These are phyloP conservation scores for Zapus hudsonius DNA, from an alignment of 2,113 vertebrate species.

Conservation along the genomic window DNA sequence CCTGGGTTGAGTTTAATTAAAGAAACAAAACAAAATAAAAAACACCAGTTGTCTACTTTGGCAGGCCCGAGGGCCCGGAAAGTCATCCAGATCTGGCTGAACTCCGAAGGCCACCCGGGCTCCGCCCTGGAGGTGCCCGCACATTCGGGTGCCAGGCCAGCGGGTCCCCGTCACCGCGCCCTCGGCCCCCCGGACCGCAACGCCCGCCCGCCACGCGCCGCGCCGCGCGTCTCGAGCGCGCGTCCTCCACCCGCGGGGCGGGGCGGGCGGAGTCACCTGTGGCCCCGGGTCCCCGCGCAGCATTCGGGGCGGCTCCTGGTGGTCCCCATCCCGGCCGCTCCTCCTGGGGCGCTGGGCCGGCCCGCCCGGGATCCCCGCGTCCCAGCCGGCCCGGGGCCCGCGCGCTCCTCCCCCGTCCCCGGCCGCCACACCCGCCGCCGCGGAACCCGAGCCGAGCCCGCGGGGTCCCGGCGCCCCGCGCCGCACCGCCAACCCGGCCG, in stretches of 20 bases:
- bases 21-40: not conserved
- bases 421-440: not conserved
- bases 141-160: no score
- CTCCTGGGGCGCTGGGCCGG: not conserved
- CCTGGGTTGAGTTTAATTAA: not conserved
- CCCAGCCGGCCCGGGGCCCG: not conserved
- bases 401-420: not conserved
- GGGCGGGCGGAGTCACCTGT: not conserved
- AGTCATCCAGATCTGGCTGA: not conserved
- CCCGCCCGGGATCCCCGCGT: not conserved
- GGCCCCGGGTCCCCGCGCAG: not conserved
- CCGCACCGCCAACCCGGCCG: not conserved
- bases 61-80: not conserved
- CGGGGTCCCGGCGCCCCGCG: rapidly evolving
- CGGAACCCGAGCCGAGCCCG: not conserved
- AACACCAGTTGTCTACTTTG: not conserved
- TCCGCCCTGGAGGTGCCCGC: no score
- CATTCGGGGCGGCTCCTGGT: not conserved
- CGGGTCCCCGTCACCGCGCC: rapidly evolving
- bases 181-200: rapidly evolving
- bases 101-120: not conserved
- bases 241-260: no score
- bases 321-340: not conserved
- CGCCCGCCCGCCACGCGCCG: not conserved
- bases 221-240: not conserved